phyloP scores from a whole-genome alignment of 1,140 invertebrate genomes.

The Potamilus streckersoni region DNA sequence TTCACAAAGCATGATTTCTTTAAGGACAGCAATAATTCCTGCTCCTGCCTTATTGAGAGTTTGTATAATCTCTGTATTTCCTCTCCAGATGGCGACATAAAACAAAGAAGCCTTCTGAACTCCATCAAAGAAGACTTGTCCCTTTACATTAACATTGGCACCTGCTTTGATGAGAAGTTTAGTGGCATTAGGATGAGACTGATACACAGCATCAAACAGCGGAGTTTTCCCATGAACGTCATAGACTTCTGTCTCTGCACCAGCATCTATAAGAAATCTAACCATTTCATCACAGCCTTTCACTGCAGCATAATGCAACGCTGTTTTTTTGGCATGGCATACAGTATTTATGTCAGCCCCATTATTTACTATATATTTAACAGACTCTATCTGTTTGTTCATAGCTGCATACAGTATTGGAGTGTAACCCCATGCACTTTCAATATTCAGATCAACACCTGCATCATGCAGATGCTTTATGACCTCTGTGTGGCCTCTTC shows the following conservation, averaged over 20 bases:
- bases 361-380: background rate
- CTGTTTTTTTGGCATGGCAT: constrained; percentile 7
- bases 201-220: constrained; percentile 1
- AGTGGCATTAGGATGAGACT: background rate
- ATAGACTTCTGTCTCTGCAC: constrained; percentile 59
- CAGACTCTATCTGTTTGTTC: constrained; percentile 2
- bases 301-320: constrained; percentile 62
- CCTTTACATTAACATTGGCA: background rate
- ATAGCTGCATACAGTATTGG: constrained; percentile 7
- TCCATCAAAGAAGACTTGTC: background rate
- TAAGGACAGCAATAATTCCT: too few species aligned
- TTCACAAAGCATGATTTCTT: too few species aligned
- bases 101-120: too few species aligned
- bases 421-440: constrained; percentile 5
- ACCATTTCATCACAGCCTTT: constrained; percentile 90
- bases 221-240: constrained; percentile 7
- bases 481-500: background rate
- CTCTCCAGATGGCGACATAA: too few species aligned
- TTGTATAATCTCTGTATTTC: too few species aligned
- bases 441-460: constrained; percentile 1
- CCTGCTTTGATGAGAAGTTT: constrained; percentile 12
- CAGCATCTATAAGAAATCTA: constrained; percentile 79
- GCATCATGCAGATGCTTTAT: background rate
- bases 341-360: constrained; percentile 1
- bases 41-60: too few species aligned